Evolutionary conservation across 2,113 vertebrate genomes (phyloP).

Genomic region (Gasterosteus nipponicus): DNA sequence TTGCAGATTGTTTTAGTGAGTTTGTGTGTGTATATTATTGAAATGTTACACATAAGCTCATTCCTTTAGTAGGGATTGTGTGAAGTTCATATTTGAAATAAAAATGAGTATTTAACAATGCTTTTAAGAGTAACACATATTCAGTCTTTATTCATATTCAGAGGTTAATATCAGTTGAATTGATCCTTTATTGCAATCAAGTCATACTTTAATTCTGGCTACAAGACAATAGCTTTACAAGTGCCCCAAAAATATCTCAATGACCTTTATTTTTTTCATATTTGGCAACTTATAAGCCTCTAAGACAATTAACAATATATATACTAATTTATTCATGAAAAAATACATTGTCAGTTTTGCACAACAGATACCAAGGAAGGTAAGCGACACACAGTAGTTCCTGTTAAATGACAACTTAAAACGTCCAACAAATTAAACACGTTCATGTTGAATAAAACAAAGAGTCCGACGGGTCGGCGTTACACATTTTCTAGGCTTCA

Average conservation of each 20-base stretch:
- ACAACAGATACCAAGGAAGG: slow-evolving; percentile 48
- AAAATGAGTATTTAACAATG: too few species aligned
- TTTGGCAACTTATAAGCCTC: slow-evolving; percentile 56
- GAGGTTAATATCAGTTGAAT: neutral
- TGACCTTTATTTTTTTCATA: slow-evolving; percentile 34
- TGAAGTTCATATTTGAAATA: too few species aligned
- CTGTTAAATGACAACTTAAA: neutral
- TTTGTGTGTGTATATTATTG: too few species aligned
- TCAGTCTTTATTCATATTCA: neutral
- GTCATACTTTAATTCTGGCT: slow-evolving; percentile 42
- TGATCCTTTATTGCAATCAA: slow-evolving; percentile 59
- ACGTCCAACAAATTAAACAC: slow-evolving; percentile 34
- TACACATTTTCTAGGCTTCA: neutral
- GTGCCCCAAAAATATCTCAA: slow-evolving; percentile 62
- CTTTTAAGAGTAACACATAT: neutral
- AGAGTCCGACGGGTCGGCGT: neutral
- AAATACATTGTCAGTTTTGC: slow-evolving; percentile 67
- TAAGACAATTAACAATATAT: slow-evolving; percentile 55
- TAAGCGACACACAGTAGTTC: slow-evolving; percentile 38
- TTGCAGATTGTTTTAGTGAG: too few species aligned
- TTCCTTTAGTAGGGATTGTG: too few species aligned
- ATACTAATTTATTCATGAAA: slow-evolving; percentile 66
- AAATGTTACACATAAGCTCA: too few species aligned
- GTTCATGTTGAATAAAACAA: neutral
- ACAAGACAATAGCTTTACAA: slow-evolving; percentile 53